Base-by-base conservation (phyloP, 2,888 invertebrate genomes). In the Automeris io region DNA sequence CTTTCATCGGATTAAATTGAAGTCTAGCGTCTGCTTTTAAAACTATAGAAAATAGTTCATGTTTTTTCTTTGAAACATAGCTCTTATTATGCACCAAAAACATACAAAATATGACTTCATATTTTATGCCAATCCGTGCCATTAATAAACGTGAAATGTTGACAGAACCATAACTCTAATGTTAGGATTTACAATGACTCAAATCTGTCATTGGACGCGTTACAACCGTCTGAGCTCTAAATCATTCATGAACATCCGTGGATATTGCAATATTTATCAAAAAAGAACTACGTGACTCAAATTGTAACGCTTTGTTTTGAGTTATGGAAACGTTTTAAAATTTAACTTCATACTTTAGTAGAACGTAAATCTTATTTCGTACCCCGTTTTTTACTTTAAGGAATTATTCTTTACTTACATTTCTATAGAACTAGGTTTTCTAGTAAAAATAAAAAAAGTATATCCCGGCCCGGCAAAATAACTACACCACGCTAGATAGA, bases 111-210 rank as follows among this genome's bases (percentile, higher is more conserved):
- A 29, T 29, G 29, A n/a, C 16, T 4, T 29, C 5, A 29, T 29
- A 29, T 29, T 29, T 29, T 16, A 16, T 16, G 7, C 23, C n/a
- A 18, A 37, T 23, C 32, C 7, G 31, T 21, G 31, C 22, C 32
- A 37, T 37, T 37, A 37, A 32, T 37, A 37, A 13, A 22, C 25
- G 25, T 31, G 31, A 18, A 22, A 32, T 23, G 37, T 11, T 31
- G 37, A 37, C 37, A 31, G 16, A 22, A 6, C 16, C 32, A 37
- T 37, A 37, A 32, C 32, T 37, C 32, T 32, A 21, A 22, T 29
- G 8, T 31, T 37, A 22, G 31, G 37, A 37, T 32, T 16, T 23
- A 22, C 22, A 19, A 36, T 26, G 16, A 32, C 32, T 29, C 16
- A n/a, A 29, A 29, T 29, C 16, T 29, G 29, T 29, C 29, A 29